Evolutionary conservation across 1,140 invertebrate genomes (phyloP), one percentile per base, ranked within the genome.

Genomic region (Cherax quadricarinatus): DNA sequence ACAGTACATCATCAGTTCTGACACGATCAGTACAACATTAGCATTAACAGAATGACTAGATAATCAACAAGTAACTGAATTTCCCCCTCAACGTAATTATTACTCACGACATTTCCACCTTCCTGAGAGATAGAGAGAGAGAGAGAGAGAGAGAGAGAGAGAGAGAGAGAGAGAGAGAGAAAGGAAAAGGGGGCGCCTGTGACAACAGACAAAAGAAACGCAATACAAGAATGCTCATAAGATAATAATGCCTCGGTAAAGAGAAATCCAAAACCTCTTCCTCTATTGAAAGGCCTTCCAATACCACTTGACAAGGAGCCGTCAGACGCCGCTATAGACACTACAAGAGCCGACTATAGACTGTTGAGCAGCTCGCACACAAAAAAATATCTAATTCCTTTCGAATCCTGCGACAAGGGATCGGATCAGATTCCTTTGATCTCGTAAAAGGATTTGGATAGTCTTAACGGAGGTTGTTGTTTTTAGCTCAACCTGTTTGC

Each of bases 351-450:
- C 70, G n/a, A 24, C 70, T 75, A 75, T 30, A 30, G 24, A 75
- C 70, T 24, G 18, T 24, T 75, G 70, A 75, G 24, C 70, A n/a
- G 2, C 24, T 75, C 3, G 21, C 70, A 24, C n/a, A 70, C 14
- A 5, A 70, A 70, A 75, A 75, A 75, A 75, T n/a, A 30, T 30
- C 12, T n/a, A 4, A 21, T 5, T 7, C 24, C 70, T 30, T 75
- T 75, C 24, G n/a, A 75, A 75, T 30, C 18, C 70, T 9, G 12
- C 12, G 70, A 24, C 21, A 75, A 75, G 70, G 21, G 24, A 75
- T 30, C n/a, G 70, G 70, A 75, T 75, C 70, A 5, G 70, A 75
- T 75, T 75, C 70, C 70, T 30, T 75, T 75, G 70, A 75, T 75
- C 70, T 12, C 5, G 6, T 75, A 21, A 21, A 30, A n/a, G 30